A percentile compares a stretch with the other conserved stretches of the same genome.
phyloP scores from a whole-genome alignment of 92 coral and sea anemone genomes.

The Porites cylindrica region DNA sequence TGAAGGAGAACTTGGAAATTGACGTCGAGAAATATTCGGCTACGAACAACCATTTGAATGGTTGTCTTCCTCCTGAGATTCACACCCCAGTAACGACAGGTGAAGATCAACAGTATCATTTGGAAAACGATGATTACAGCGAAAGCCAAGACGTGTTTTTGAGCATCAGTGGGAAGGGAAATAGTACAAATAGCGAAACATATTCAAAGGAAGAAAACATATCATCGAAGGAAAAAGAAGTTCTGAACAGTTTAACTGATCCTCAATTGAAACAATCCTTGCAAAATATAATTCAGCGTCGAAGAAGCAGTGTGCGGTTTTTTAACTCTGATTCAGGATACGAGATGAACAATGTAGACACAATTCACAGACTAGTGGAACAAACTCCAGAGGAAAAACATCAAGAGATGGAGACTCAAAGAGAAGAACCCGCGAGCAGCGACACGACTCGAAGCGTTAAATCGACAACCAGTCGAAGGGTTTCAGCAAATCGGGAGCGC shows the following conservation, averaged over 20 bases:
- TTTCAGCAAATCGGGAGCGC: constrained; percentile 4
- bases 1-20: constrained; percentile 1
- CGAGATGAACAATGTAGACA: constrained; percentile 36
- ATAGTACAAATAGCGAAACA: not conserved
- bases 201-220: constrained; percentile 22
- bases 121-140: not conserved
- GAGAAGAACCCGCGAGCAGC: not conserved
- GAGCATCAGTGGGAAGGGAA: not conserved
- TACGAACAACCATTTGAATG: not conserved
- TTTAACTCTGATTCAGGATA: constrained; percentile 41
- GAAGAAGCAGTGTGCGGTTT: constrained; percentile 63
- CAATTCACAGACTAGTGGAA: constrained; percentile 38
- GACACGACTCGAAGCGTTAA: not conserved
- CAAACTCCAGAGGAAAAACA: not conserved
- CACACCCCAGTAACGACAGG: not conserved
- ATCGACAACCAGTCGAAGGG: constrained; percentile 5
- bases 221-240: constrained; percentile 61
- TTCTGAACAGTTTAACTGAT: constrained; percentile 67
- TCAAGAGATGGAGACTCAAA: not conserved
- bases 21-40: not conserved
- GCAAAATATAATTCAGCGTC: constrained; percentile 75
- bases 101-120: not conserved
- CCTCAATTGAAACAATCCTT: constrained; percentile 71
- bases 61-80: too few species aligned
- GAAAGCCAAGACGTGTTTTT: not conserved